Base-by-base conservation (phyloP, 2,888 invertebrate genomes). In the Celastrina argiolus region DNA sequence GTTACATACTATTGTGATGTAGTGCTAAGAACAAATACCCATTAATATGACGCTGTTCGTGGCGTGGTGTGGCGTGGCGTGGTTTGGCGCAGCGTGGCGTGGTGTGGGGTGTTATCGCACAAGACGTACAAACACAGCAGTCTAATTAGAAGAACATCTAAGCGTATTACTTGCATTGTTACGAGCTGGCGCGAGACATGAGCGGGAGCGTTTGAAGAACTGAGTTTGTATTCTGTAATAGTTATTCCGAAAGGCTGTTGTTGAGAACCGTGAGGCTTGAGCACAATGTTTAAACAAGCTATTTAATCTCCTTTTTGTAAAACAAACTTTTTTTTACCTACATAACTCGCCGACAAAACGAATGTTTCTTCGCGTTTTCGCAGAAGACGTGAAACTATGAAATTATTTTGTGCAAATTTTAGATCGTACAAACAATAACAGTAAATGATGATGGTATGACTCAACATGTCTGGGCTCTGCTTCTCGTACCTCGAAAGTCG, bases 61-160 rank as follows among this genome's bases (percentile, higher is more conserved):
- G 64, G 41, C 31, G 18, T 42, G 31, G 18, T 64, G 64, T 64
- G 45, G 64, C 28, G 64, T 45, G 28, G 28, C 16, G 45, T 45
- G 18, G 45, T 16, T 7, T 18, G 39, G 39, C 12, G 39, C 2
- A 18, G 45, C 7, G 41, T 42, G 41, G 41, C 7, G 42, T 45
- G 18, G 45, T 18, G 45, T 45, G 31, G 36, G 64, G 66, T 70
- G 78, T 78, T 82, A 85, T 84, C 83, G 66, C 81, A 81, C 84
- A 85, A 83, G 81, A 83, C 79, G 80, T 75, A 76, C 74, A 83
- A 66, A 83, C 87, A 84, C 87, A 86, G 88, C 87, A 81, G 85
- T 87, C 87, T 88, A 89, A 88, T 89, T 88, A 88, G 82, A 84
- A 87, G 82, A 85, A 85, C 87, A 84, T 82, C 79, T 80, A 81